Base-by-base conservation (phyloP, 2,888 invertebrate species). In the Linnaemya tessellans region DNA sequence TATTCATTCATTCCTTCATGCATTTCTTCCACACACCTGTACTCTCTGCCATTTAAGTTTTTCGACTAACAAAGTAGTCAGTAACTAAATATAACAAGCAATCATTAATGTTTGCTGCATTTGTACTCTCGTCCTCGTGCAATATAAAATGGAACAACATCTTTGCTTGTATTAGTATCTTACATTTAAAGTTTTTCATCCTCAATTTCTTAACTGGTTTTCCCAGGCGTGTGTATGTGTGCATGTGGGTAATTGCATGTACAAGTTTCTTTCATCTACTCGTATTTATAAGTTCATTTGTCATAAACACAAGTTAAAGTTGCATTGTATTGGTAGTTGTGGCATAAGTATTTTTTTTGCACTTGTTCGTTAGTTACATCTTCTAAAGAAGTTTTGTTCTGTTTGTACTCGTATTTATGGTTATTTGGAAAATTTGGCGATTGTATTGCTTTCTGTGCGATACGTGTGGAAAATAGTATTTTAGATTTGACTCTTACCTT, bases 261-360 rank as follows among this genome's bases (percentile, higher is more conserved):
- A 54, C 41, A 79, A 71, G 51, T 79, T 79, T 64, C 62, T 46
- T 77, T 77, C 77, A 38, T 77, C 35, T 58, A 77, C n/a, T 71
- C 38, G 43, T 71, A 20, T 18, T 62, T 70, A 51, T 62, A 49
- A 77, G 81, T 88, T 82, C 83, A 78, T 84, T 84, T 81, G 56
- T 81, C 83, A 78, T 86, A 64, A 79, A 78, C 84, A 77, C 84
- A 79, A 74, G 73, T 87, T 87, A 87, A 87, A 84, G 88, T 88
- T 88, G 84, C 84, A 49, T 62, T 41, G 35, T 35, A 54, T 18
- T 35, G 87, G 87, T 25, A 7, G 43, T 71, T 41, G 54, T 54
- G 49, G 78, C 20, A 43, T 20, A 8, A n/a, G 68, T 20, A 70
- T 68, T 60, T 68, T 60, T 51, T 43, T 46, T 51, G 25, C 60